These are phyloP conservation scores for Idaea dimidiata DNA, from an alignment of 2,888 invertebrate species.

Conservation along the genomic window DNA sequence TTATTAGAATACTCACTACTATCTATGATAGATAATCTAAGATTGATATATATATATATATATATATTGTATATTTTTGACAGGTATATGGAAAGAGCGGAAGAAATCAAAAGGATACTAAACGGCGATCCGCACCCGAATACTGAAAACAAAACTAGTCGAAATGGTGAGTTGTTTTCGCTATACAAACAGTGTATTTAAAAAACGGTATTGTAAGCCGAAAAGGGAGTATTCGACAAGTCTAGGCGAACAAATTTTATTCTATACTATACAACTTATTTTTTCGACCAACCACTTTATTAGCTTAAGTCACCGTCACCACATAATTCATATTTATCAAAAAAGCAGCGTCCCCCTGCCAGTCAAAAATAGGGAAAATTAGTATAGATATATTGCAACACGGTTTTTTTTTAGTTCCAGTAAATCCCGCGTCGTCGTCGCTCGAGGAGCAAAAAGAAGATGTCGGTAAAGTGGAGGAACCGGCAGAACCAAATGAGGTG, in stretches of 20 bases:
- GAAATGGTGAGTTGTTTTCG: not conserved
- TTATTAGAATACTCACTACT: too few species aligned
- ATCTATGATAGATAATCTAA: too few species aligned
- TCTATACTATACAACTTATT: too few species aligned
- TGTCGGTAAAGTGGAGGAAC: not conserved
- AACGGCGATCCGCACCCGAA: constrained; percentile 23
- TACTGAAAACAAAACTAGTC: constrained; percentile 35
- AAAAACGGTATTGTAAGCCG: not conserved
- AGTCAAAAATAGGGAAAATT: too few species aligned
- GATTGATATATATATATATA: too few species aligned
- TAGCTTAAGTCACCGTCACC: too few species aligned
- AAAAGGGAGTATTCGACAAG: too few species aligned
- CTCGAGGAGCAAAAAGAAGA: not conserved
- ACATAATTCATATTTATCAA: too few species aligned
- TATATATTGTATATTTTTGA: not conserved
- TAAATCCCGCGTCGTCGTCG: not conserved
- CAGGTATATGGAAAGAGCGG: constrained; percentile 70
- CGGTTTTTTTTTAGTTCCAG: not conserved
- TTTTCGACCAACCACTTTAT: too few species aligned
- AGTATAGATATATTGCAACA: too few species aligned
- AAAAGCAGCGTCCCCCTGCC: too few species aligned
- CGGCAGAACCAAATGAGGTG: not conserved
- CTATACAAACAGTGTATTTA: not conserved
- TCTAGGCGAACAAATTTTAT: too few species aligned
- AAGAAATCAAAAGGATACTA: constrained; percentile 53